phyloP scores from a whole-genome alignment of 2,797 vertebrate species.

The Delichon dasypus region DNA sequence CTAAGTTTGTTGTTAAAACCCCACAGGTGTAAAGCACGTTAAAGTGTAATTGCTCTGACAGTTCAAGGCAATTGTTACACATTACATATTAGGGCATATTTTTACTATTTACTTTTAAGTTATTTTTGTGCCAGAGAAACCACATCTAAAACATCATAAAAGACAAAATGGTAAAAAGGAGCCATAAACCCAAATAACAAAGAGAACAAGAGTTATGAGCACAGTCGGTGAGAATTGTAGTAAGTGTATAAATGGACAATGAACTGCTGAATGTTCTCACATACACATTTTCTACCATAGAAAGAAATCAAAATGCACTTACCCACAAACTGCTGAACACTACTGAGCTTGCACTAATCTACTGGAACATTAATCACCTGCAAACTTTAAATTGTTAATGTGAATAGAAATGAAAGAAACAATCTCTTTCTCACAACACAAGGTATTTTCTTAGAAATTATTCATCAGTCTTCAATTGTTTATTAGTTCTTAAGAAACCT shows the following conservation, averaged over 20 bases:
- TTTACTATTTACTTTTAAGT: constrained; percentile 28
- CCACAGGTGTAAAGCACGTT: constrained; percentile 29
- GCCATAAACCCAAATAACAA: neutral
- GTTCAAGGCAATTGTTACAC: constrained; percentile 8
- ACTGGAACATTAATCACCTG: neutral
- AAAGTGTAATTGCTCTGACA: neutral
- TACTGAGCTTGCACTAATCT: constrained; percentile 27
- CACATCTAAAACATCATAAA: constrained; percentile 4
- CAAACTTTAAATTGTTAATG: neutral
- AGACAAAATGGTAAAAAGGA: neutral
- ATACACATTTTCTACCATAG: constrained; percentile 2
- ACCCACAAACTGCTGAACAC: neutral
- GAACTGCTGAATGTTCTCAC: neutral
- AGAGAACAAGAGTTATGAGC: neutral
- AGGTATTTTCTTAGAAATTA: constrained; percentile 16
- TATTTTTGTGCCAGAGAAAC: neutral
- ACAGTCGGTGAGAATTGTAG: neutral
- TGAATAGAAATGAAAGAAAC: constrained; percentile 34
- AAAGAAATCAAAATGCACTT: constrained; percentile 40
- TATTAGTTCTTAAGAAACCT: neutral
- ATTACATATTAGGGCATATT: neutral
- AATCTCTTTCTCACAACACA: neutral
- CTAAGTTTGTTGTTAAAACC: constrained; percentile 52
- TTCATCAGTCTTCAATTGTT: neutral
- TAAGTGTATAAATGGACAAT: neutral